phyloP scores from a whole-genome alignment of 2,113 vertebrate genomes.

The Phasianus colchicus region DNA sequence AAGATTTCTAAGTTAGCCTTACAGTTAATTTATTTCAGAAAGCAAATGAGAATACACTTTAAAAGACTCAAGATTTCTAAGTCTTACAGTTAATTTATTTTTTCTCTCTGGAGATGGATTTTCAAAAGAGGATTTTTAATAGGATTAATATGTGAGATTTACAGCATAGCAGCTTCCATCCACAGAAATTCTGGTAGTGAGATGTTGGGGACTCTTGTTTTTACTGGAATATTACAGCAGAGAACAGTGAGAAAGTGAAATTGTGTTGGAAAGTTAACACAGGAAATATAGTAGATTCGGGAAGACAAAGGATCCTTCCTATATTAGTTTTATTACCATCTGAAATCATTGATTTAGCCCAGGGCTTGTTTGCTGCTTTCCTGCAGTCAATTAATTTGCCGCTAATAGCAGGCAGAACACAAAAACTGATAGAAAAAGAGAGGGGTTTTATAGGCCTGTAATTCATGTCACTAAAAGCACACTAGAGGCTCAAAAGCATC shows the following conservation, averaged over 20 bases:
- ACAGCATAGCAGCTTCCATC: background rate
- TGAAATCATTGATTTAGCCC: background rate
- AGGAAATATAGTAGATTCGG: background rate
- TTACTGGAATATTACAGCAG: background rate
- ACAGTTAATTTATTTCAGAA: background rate
- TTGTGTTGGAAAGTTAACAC: background rate
- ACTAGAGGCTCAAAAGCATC: conserved; percentile 7
- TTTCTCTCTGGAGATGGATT: background rate
- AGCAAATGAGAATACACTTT: background rate
- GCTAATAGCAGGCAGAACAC: background rate
- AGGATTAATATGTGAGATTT: background rate
- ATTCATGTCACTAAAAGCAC: conserved; percentile 32
- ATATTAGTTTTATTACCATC: background rate
- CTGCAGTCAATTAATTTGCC: background rate
- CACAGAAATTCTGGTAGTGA: background rate
- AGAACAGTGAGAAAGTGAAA: background rate
- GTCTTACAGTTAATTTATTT: background rate
- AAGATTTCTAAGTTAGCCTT: background rate
- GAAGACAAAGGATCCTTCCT: background rate
- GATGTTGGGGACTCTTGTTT: background rate
- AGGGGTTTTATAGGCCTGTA: background rate
- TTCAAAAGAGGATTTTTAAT: background rate
- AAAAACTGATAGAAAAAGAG: background rate
- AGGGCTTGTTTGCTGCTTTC: background rate
- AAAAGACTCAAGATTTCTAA: background rate